Evolutionary conservation across 2,888 invertebrate genomes (phyloP).

Genomic region (Microctonus aethiopoides): DNA sequence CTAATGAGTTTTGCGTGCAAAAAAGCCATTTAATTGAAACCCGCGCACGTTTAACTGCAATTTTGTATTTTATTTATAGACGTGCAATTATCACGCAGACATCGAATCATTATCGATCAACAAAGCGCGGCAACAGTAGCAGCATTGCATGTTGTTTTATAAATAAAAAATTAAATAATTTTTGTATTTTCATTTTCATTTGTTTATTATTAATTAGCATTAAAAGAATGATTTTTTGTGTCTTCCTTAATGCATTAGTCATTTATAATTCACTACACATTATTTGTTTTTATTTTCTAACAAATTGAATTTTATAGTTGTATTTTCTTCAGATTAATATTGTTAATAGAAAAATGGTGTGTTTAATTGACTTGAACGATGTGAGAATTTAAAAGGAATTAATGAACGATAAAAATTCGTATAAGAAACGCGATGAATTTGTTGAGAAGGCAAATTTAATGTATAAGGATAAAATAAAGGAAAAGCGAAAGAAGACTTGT

Average conservation of each 20-base stretch:
- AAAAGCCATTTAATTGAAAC: conserved; percentile 57
- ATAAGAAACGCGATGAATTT: conserved; percentile 9
- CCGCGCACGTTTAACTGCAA: conserved; percentile 52
- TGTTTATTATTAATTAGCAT: conserved; percentile 11
- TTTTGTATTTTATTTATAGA: conserved; percentile 59
- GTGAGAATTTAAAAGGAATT: neutral
- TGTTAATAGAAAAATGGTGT: neutral
- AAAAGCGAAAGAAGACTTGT: conserved; percentile 44
- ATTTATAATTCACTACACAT: no score
- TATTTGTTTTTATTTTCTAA: no score
- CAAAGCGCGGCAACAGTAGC: conserved; percentile 13
- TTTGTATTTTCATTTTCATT: conserved; percentile 4
- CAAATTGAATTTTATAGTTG: neutral
- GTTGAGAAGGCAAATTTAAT: conserved; percentile 34
- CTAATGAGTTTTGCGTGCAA: conserved; percentile 55
- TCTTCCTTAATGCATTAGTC: no score
- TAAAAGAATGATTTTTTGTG: neutral
- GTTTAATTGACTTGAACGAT: neutral
- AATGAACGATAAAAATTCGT: conserved; percentile 3
- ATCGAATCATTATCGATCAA: neutral
- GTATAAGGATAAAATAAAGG: conserved; percentile 40
- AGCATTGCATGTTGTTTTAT: neutral
- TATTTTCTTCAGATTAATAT: conserved; percentile 7
- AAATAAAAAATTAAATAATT: neutral
- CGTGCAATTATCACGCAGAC: conserved; percentile 54